Evolutionary conservation across 2,888 invertebrate genomes (phyloP), one percentile per base, ranked within the genome.

Genomic region (Orthosia gothica): DNA sequence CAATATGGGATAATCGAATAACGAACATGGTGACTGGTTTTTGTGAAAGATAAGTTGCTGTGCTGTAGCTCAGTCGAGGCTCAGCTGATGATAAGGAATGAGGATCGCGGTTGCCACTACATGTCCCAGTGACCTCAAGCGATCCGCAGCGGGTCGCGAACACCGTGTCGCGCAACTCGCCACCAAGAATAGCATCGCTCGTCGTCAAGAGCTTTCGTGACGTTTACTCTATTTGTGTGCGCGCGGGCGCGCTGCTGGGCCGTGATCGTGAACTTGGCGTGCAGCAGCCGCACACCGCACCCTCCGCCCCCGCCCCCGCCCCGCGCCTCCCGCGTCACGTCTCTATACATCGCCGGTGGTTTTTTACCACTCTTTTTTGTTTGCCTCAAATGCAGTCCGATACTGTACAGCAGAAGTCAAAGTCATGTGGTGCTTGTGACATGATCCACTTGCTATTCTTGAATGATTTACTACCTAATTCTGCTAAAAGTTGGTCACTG

Each of bases 201-300:
- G 69, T 76, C 58, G 70, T 63, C 75, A 72, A 74, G 66, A 65
- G 75, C 58, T 67, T 54, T 59, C 23, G 74, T 80, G 75, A 70
- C 82, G 79, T 47, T 32, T 76, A 76, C 70, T 82, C 87, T 90
- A 90, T 89, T 89, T 90, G 86, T 79, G 74, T 64, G 57, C 70
- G 54, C 63, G 68, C 55, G 58, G 45, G 54, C 63, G 68, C 55
- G 58, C 40, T 12, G 65, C 59, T 66, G 62, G 70, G 72, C 88
- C 89, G 74, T 88, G 87, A 79, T 81, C 92, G 85, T 92, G 93
- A 92, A 92, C 93, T 92, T 93, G 93, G 88, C 90, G 49, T 40
- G 16, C 26, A 20, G 16, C 55, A 32, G n/a, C 13, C 16, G 59
- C n/a, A 58, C 47, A 16, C 45, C 23, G 47, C 32, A 40, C 40